phyloP scores from a whole-genome alignment of 2,888 invertebrate species.

The Gryllus longicercus region DNA sequence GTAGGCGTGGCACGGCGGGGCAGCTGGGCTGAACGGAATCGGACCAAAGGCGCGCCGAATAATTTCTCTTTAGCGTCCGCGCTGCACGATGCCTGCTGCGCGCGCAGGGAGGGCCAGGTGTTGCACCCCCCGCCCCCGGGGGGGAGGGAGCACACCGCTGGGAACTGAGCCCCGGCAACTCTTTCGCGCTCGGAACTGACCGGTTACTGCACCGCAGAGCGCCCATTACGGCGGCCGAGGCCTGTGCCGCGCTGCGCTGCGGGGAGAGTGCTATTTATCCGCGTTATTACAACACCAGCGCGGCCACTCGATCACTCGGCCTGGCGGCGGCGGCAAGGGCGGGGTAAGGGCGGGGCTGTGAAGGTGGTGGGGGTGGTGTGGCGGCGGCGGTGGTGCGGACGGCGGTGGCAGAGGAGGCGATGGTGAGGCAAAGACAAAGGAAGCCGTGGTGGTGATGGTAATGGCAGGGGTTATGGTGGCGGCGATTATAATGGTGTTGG shows the following conservation, averaged over 20 bases:
- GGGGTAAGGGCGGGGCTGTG: not conserved
- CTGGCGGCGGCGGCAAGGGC: not conserved
- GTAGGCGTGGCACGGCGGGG: no score
- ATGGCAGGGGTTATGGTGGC: not conserved
- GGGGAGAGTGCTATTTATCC: not conserved
- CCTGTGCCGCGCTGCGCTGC: not conserved
- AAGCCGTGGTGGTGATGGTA: no score
- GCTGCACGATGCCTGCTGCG: no score
- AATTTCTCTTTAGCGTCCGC: no score
- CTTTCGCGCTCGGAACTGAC: not conserved
- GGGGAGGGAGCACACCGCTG: not conserved
- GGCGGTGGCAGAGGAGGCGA: not conserved
- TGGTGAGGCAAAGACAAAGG: not conserved
- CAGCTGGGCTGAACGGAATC: no score
- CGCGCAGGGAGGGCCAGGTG: no score
- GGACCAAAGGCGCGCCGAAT: no score
- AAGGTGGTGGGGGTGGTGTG: not conserved
- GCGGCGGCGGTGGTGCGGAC: not conserved
- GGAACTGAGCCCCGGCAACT: not conserved
- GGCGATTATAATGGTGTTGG: not conserved
- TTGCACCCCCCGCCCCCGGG: no score
- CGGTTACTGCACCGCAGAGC: not conserved
- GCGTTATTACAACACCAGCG: constrained; percentile 11
- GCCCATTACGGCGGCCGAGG: not conserved
- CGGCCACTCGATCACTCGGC: not conserved